Evolutionary conservation across 1,140 invertebrate species (phyloP), one percentile per base, ranked within the genome.

Genomic region (Hydropsyche tenuis): DNA sequence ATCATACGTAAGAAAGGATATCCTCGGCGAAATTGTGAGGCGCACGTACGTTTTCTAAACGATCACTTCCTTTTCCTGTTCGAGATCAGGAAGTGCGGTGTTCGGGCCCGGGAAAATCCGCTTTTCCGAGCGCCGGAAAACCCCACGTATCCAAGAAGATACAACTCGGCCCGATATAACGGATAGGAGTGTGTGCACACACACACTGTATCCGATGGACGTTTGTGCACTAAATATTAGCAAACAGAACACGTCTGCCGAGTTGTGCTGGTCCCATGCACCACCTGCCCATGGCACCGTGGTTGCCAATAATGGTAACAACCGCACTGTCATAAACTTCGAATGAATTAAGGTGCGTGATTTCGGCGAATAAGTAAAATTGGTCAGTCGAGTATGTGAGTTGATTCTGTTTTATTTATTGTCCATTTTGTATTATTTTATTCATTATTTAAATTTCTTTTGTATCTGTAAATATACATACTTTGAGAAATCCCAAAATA

Each of bases 181-280:
- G 30, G 3, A 37, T 37, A 4, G 9, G 3, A 9, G 3, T 37
- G 9, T 37, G 30, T 37, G 3, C 9, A 37, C 30, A 4, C 9
- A 9, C 30, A 9, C 1, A 16, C 16, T 18, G n/a, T 53, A 18
- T 18, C 48, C n/a, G 9, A 16, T 53, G 5, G 20, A 11, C 56
- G 56, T 70, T 70, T 70, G 46, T 42, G 69, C 56, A 72, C 56
- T 72, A 72, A 72, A 72, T 72, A 72, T 72, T 72, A 56, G 69
- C 69, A 72, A 72, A 72, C 69, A 72, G 56, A 37, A 72, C 69
- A 72, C 69, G 69, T 63, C 63, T 43, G 30, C 27, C 30, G 30
- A 63, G 60, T 63, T 63, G 60, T 63, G 53, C 18, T 25, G 53
- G 4, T 22, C 12, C 18, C n/a, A 42, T 65, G 30, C 18, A 65